Base-by-base conservation (phyloP, 2,888 invertebrate genomes). In the Ornithoptera alexandrae region DNA sequence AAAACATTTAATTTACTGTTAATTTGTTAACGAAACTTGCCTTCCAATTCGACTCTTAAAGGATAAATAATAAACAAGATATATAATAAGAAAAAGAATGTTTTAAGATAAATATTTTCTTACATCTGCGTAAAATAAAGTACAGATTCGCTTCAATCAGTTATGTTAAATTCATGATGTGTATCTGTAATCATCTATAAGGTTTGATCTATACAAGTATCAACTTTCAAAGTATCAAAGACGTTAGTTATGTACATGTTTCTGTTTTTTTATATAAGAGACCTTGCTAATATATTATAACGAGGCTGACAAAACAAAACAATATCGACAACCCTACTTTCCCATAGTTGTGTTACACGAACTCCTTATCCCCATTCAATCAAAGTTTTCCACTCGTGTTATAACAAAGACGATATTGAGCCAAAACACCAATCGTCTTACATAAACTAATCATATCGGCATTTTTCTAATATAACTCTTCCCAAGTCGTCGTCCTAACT, bases 331-430 rank as follows among this genome's bases (percentile, higher is more conserved):
- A 68, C 58, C 50, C 68, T 68, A 62, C 58, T 63, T 57, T 63
- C 63, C 68, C 24, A 63, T 68, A 56, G 17, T 58, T 59, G 64
- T 60, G 39, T 68, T 68, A 59, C 36, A 50, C 59, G 60, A 68
- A 68, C 63, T 68, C 62, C 57, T 57, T 68, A 62, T 62, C 62
- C 67, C 36, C 50, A 59, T 68, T 68, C 68, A 68, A 64, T 68
- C 68, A 68, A 68, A 64, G 68, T 68, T 68, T 46, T 64, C 62
- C 42, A 61, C 57, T 67, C 36, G 20, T 22, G 22, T 36, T 50
- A 50, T 59, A 58, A 64, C 59, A 63, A 68, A 63, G 59, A 36
- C 68, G 63, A 68, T 60, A 62, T 62, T 57, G 57, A 57, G 24
- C 56, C 42, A 67, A 53, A 20, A 62, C 57, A 63, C 22, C 22